A percentile compares a stretch with the other conserved stretches of the same genome.
These are phyloP conservation scores for Phrynocephalus versicolor DNA, from an alignment of 2,113 vertebrate species.

Conservation along the genomic window DNA sequence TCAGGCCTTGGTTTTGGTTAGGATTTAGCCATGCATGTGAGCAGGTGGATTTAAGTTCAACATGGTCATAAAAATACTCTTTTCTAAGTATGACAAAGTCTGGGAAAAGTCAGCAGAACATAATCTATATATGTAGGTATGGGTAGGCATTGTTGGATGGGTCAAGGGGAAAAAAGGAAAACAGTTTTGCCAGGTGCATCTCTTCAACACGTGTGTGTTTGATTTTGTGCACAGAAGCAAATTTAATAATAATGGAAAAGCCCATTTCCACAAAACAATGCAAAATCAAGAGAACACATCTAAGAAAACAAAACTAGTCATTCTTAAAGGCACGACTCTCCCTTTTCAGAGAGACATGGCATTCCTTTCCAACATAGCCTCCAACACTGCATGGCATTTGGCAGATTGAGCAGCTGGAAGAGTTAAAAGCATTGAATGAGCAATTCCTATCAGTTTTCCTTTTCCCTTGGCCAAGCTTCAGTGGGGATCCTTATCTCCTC, in stretches of 20 bases:
- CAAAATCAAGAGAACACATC: neutral
- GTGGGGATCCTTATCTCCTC: too few relatives aligned
- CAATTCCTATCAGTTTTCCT: too few relatives aligned
- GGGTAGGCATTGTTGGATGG: neutral
- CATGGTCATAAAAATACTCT: neutral
- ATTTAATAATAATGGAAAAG: neutral
- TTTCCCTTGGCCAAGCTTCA: too few relatives aligned
- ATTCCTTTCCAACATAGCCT: too few relatives aligned
- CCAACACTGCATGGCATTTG: too few relatives aligned
- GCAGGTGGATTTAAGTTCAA: neutral
- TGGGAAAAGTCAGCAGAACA: neutral
- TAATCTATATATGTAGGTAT: neutral
- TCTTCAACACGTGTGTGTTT: neutral
- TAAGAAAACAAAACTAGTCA: too few relatives aligned
- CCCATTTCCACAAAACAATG: neutral
- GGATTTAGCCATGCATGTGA: neutral
- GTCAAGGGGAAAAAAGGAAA: constrained; percentile 8
- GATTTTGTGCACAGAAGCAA: too few relatives aligned
- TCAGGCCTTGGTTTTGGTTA: too few relatives aligned
- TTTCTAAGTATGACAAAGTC: neutral
- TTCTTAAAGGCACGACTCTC: too few relatives aligned
- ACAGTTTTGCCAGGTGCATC: neutral
- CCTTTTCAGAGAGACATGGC: too few relatives aligned
- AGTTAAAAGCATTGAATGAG: too few relatives aligned
- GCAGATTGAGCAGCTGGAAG: too few relatives aligned